Conservation (phyloP, 1,140 invertebrate species). For the Apis laboriosa region DNA sequence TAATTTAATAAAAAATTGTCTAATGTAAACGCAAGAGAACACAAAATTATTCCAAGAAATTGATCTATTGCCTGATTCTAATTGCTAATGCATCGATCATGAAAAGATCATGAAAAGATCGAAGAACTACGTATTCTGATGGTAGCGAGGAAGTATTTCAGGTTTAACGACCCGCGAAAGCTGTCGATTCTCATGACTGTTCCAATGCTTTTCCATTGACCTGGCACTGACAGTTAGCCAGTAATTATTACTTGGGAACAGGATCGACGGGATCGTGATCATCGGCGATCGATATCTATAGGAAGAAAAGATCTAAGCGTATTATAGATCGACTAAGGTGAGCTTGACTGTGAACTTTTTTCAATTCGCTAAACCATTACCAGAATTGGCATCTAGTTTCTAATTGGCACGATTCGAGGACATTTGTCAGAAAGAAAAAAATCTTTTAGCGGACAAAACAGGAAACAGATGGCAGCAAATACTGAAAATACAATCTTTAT, state of each 20-base stretch:
- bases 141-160: conserved; percentile 40
- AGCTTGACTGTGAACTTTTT: conserved; percentile 56
- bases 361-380: conserved; percentile 13
- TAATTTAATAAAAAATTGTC: no score
- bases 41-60: no score
- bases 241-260: conserved; percentile 60
- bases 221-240: conserved; percentile 54
- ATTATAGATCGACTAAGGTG: conserved; percentile 51
- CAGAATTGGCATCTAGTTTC: conserved; percentile 19
- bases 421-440: conserved; percentile 12
- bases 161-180: conserved; percentile 58
- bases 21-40: no score
- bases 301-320: conserved; percentile 29
- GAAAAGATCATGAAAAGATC: conserved; percentile 27
- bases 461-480: background rate
- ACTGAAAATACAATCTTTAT: background rate
- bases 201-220: conserved; percentile 56
- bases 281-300: conserved; percentile 32
- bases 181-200: conserved; percentile 56
- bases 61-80: background rate
- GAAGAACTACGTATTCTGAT: background rate
- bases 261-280: conserved; percentile 53
- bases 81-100: conserved; percentile 32
- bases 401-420: conserved; percentile 40
- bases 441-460: background rate